These are phyloP conservation scores for Eilema griseolum DNA, from an alignment of 2,888 invertebrate genomes.

Conservation along the genomic window DNA sequence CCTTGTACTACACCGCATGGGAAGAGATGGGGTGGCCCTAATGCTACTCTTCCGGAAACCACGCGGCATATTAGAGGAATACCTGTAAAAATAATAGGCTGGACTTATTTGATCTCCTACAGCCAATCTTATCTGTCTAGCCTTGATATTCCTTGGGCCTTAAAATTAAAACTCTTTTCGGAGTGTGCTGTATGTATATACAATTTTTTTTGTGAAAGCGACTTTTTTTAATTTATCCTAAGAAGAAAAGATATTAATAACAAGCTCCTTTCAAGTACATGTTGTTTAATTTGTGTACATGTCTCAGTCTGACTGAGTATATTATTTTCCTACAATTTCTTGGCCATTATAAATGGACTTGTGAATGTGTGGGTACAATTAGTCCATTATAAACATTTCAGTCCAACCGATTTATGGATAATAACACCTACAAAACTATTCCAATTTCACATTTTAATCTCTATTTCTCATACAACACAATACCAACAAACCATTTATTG, in stretches of 20 bases:
- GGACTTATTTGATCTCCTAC: too few relatives aligned
- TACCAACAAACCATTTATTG: constrained; percentile 23
- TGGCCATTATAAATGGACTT: neutral
- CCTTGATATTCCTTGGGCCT: too few relatives aligned
- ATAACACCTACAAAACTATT: neutral
- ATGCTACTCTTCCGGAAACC: too few relatives aligned
- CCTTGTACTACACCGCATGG: too few relatives aligned
- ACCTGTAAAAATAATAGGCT: too few relatives aligned
- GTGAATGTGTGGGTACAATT: neutral
- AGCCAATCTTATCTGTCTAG: too few relatives aligned
- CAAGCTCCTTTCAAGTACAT: neutral
- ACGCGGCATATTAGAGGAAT: too few relatives aligned
- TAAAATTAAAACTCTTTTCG: neutral
- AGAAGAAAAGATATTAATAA: neutral
- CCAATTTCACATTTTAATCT: constrained; percentile 21
- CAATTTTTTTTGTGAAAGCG: neutral
- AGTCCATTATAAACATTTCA: neutral
- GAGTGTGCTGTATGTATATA: neutral
- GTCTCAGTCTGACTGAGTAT: neutral
- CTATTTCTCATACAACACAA: constrained; percentile 19
- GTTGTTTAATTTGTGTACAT: neutral
- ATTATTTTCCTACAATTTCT: neutral
- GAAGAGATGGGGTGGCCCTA: too few relatives aligned
- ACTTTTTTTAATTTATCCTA: neutral
- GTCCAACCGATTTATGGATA: neutral